Conservation (phyloP, 2,888 invertebrate genomes). For the Pasiphila rectangulata region DNA sequence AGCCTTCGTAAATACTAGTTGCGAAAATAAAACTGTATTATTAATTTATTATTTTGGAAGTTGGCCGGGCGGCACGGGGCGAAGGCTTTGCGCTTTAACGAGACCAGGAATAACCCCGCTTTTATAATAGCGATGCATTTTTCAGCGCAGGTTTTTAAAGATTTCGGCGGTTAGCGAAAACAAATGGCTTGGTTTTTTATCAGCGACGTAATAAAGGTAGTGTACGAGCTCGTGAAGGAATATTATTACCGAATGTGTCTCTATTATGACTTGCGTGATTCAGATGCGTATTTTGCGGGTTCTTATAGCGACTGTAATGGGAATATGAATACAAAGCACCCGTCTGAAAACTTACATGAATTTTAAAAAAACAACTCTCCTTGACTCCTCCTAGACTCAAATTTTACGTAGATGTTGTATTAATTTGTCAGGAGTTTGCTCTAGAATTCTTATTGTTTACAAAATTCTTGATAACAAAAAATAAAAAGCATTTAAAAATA, state of each 20-base stretch:
- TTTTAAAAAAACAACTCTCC: too few species aligned
- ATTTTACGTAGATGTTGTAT: neutral
- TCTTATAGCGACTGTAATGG: conserved; percentile 20
- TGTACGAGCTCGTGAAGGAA: conserved; percentile 30
- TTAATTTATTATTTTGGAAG: conserved; percentile 72
- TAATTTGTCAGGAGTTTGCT: neutral
- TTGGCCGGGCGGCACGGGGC: conserved; percentile 48
- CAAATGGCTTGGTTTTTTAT: conserved; percentile 35
- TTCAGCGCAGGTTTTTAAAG: conserved; percentile 34
- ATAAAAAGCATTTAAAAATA: too few species aligned
- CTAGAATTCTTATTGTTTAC: too few species aligned
- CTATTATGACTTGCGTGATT: conserved; percentile 28
- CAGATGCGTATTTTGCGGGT: conserved; percentile 15
- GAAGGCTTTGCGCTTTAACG: conserved; percentile 51
- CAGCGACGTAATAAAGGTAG: conserved; percentile 32
- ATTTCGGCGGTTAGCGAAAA: conserved; percentile 31
- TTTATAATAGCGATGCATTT: conserved; percentile 42
- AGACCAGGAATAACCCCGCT: conserved; percentile 44
- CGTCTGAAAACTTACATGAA: too few species aligned
- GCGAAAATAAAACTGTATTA: conserved; percentile 76
- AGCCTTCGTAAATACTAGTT: conserved; percentile 59
- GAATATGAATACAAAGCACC: conserved; percentile 4
- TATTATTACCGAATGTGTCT: conserved; percentile 29
- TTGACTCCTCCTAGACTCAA: neutral
- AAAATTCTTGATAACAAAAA: too few species aligned